phyloP scores from a whole-genome alignment of 2,113 vertebrate genomes.

The Hippocampus mohnikei region DNA sequence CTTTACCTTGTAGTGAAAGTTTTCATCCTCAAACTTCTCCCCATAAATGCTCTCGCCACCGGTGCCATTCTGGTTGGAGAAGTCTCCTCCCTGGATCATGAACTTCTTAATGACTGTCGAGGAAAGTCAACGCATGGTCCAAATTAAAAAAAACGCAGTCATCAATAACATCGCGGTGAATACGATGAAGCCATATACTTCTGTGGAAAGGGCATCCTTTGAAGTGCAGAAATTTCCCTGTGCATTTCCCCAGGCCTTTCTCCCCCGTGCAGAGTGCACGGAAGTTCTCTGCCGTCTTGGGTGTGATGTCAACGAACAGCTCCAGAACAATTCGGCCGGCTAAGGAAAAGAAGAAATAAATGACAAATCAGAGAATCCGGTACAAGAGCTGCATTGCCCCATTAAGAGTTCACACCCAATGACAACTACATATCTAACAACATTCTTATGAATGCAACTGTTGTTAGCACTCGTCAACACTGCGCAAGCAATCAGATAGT shows the following conservation, averaged over 20 bases:
- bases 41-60: conserved; percentile 98
- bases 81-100: conserved; percentile 97
- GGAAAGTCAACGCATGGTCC: neutral
- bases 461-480: too few relatives aligned
- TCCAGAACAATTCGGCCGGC: conserved; percentile 88
- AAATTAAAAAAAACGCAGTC: neutral
- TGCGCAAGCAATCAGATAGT: neutral
- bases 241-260: conserved; percentile 83
- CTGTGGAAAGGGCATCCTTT: conserved; percentile 96
- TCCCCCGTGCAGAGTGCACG: conserved; percentile 92
- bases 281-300: conserved; percentile 96
- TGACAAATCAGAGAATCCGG: neutral
- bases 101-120: conserved; percentile 93
- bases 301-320: conserved; percentile 88
- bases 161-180: neutral
- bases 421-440: neutral
- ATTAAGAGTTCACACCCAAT: neutral
- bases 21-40: conserved; percentile 98
- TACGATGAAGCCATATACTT: conserved; percentile 72
- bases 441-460: neutral
- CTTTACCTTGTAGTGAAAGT: conserved; percentile 91
- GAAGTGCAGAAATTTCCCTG: conserved; percentile 91
- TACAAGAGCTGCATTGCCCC: neutral
- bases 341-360: conserved; percentile 40
- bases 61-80: conserved; percentile 95